Evolutionary conservation across 2,113 vertebrate species (phyloP).

Genomic region (Morone chrysops): DNA sequence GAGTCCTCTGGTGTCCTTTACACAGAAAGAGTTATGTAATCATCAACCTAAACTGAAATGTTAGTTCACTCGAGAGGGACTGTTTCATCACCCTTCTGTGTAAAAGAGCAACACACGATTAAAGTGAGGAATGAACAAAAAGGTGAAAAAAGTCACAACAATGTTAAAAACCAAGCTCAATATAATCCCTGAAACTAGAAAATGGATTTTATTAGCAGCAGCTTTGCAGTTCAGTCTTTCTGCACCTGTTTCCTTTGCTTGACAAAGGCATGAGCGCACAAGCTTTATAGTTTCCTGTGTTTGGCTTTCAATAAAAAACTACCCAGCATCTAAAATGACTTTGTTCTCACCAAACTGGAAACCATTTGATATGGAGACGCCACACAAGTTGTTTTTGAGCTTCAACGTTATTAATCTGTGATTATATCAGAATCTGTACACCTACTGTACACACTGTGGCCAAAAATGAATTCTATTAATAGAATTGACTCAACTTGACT

Average conservation of each 20-base stretch:
- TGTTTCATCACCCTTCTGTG: not conserved
- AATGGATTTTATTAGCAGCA: slow-evolving; percentile 7
- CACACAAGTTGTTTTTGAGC: not conserved
- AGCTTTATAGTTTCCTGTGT: slow-evolving; percentile 25
- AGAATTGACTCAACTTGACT: not conserved
- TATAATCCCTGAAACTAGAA: not conserved
- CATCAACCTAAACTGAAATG: not conserved
- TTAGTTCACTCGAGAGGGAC: not conserved
- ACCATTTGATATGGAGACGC: not conserved
- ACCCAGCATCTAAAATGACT: not conserved
- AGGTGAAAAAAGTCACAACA: not conserved
- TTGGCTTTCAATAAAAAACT: slow-evolving; percentile 12
- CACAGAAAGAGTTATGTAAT: not conserved
- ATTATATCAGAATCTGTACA: not conserved
- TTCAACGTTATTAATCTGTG: not conserved
- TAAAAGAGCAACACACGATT: not conserved
- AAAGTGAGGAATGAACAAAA: not conserved
- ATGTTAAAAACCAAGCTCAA: not conserved
- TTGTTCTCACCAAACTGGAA: not conserved
- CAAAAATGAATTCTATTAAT: not conserved
- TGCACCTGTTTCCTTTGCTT: slow-evolving; percentile 40
- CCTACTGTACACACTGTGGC: not conserved
- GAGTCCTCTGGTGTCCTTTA: too few species aligned
- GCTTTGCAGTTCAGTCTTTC: not conserved
- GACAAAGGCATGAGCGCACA: not conserved